Percentiles rank a stretch among this genome's conserved stretches.
Evolutionary conservation across 1,140 invertebrate genomes (phyloP).

Genomic region (Armadillidium nasatum): DNA sequence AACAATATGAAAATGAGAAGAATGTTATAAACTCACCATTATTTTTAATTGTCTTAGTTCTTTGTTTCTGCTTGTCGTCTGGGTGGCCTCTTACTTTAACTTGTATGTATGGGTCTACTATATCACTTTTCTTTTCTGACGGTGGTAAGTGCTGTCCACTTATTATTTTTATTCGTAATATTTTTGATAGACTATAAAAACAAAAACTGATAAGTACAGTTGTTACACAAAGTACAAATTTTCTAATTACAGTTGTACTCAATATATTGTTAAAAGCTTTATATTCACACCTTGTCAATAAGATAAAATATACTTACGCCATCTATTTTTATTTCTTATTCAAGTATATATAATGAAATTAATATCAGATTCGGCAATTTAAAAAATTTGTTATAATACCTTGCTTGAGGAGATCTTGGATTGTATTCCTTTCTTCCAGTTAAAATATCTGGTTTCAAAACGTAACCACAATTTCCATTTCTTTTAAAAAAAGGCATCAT

Average conservation of each 20-base stretch:
- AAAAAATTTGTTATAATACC: too few relatives aligned
- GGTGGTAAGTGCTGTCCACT: conserved; percentile 63
- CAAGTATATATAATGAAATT: too few relatives aligned
- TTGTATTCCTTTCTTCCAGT: conserved; percentile 34
- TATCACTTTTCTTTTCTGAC: conserved; percentile 53
- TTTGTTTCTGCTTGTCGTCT: conserved; percentile 52
- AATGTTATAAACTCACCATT: conserved; percentile 54
- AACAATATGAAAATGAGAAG: background rate
- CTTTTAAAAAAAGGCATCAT: conserved; percentile 58
- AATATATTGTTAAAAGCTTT: too few relatives aligned
- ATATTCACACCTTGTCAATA: too few relatives aligned
- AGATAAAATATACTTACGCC: too few relatives aligned
- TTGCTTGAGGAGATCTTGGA: too few relatives aligned
- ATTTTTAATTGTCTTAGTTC: conserved; percentile 57
- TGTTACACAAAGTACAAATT: too few relatives aligned
- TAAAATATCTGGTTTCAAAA: conserved; percentile 57
- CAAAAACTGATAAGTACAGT: too few relatives aligned
- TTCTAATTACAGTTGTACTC: too few relatives aligned
- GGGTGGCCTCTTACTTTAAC: conserved; percentile 57
- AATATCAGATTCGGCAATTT: too few relatives aligned
- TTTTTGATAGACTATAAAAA: conserved; percentile 33
- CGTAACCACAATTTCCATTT: conserved; percentile 64
- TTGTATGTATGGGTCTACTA: conserved; percentile 55
- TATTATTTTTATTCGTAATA: conserved; percentile 53
- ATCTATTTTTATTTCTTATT: too few relatives aligned